Conservation (phyloP, 2,113 vertebrate genomes). For the Chionomys nivalis region DNA sequence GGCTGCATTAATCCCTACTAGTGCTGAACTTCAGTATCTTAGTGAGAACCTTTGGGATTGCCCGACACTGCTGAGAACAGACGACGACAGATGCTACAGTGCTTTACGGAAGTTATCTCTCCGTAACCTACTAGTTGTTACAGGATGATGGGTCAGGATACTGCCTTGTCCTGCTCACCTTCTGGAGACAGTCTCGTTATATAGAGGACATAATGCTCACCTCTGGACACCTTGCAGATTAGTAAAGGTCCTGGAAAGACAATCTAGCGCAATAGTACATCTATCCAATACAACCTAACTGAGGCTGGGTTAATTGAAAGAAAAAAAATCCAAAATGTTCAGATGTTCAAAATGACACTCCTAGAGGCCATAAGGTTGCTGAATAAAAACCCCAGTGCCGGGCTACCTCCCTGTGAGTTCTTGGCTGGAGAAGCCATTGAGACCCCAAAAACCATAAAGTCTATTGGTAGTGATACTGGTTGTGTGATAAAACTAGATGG, state of each 20-base stretch:
- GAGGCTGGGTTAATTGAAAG: neutral
- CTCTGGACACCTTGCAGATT: neutral
- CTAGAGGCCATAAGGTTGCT: neutral
- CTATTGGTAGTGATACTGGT: neutral
- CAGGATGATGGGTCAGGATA: neutral
- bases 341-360: neutral
- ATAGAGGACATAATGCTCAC: neutral
- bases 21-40: neutral
- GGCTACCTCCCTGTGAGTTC: neutral
- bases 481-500: neutral
- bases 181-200: neutral
- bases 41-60: neutral
- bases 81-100: neutral
- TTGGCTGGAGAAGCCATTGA: neutral
- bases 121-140: neutral
- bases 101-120: neutral
- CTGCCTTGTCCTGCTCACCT: neutral
- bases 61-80: neutral
- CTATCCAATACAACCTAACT: neutral
- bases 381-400: neutral
- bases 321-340: neutral
- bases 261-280: neutral
- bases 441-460: neutral
- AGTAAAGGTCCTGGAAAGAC: neutral
- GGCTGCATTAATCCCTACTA: neutral